These are phyloP conservation scores for Melipona quadrifasciata DNA, from an alignment of 1,140 invertebrate species.

Conservation along the genomic window DNA sequence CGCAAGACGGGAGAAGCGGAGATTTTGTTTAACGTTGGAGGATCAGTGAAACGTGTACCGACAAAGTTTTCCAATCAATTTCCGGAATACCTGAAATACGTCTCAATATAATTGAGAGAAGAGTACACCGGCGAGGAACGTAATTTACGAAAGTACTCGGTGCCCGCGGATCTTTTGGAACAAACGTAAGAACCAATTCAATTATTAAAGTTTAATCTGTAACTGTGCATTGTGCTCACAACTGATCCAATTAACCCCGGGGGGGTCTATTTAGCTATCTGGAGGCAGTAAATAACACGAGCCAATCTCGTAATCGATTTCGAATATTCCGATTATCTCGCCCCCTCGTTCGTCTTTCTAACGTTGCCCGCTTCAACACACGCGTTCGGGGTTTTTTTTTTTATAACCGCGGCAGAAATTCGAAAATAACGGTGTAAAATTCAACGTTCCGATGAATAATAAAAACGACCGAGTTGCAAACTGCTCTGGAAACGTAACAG, in stretches of 20 bases:
- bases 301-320: background rate
- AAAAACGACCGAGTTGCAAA: background rate
- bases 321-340: background rate
- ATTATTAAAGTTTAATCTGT: background rate
- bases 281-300: background rate
- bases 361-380: no score
- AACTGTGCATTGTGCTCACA: background rate
- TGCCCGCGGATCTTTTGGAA: background rate
- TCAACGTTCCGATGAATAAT: conserved; percentile 1
- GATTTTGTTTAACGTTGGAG: background rate
- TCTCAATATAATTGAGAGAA: background rate
- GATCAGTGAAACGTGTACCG: background rate
- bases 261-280: background rate
- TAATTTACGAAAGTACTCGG: background rate
- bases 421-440: background rate
- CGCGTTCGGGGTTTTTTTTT: no score
- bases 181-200: background rate
- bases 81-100: background rate
- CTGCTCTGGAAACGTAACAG: no score
- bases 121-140: background rate
- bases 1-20: background rate
- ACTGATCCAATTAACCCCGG: background rate
- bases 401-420: no score
- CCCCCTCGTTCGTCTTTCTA: background rate
- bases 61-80: background rate